Evolutionary conservation across 2,888 invertebrate species (phyloP).

Genomic region (Pristionchus maxplancki): DNA sequence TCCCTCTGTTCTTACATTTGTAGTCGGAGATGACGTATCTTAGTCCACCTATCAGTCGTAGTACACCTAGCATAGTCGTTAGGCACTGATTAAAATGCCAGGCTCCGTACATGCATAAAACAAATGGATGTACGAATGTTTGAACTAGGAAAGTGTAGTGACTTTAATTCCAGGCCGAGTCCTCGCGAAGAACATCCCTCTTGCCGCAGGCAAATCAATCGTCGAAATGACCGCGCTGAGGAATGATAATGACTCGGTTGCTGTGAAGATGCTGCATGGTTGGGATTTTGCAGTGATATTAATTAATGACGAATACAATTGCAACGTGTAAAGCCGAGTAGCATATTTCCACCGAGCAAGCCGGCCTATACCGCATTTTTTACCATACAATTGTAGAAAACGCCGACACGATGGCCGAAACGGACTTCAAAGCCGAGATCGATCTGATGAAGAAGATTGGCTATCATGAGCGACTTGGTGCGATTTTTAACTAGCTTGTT

Average conservation of each 20-base stretch:
- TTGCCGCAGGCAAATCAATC: neutral
- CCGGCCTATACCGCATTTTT: too few relatives aligned
- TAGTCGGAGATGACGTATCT: too few relatives aligned
- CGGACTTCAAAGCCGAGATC: slow-evolving; percentile 3
- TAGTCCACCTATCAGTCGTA: too few relatives aligned
- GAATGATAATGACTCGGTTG: neutral
- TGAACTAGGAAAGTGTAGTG: too few relatives aligned
- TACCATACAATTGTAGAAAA: neutral
- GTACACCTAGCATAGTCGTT: too few relatives aligned
- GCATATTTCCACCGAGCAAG: too few relatives aligned
- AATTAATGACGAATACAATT: too few relatives aligned
- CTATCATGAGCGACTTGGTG: slow-evolving; percentile 40
- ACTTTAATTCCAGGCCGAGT: neutral
- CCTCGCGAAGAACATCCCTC: neutral
- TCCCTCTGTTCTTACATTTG: too few relatives aligned
- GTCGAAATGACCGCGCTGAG: neutral
- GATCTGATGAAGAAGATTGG: slow-evolving; percentile 31
- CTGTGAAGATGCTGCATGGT: slow-evolving; percentile 27
- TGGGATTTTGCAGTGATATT: neutral
- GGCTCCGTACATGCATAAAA: too few relatives aligned
- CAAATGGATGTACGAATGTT: too few relatives aligned
- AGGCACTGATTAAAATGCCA: too few relatives aligned
- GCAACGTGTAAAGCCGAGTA: too few relatives aligned
- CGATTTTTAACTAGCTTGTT: neutral
- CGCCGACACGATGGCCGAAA: neutral